Conservation (phyloP, 2,888 invertebrate species). For the Eupithecia centaureata region DNA sequence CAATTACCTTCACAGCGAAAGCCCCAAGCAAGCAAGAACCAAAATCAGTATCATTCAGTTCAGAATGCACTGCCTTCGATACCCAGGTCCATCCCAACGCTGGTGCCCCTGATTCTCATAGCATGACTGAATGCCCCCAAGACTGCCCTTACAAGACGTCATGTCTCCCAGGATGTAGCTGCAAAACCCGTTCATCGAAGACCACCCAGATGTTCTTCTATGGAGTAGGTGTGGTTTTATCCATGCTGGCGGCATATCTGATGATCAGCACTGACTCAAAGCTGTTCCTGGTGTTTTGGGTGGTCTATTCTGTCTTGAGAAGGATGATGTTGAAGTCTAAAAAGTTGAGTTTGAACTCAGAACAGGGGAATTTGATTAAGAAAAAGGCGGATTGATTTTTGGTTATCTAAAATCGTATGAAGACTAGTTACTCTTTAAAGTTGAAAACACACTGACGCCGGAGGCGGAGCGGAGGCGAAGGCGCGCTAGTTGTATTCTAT, state of each 20-base stretch:
- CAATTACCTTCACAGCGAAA: conserved; percentile 46
- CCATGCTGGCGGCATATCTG: conserved; percentile 68
- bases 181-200: conserved; percentile 46
- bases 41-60: conserved; percentile 37
- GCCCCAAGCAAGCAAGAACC: conserved; percentile 31
- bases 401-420: no score
- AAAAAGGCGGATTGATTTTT: conserved; percentile 23
- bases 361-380: conserved; percentile 4
- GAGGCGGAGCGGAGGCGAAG: no score
- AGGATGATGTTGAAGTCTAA: conserved; percentile 62
- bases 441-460: no score
- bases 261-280: conserved; percentile 71
- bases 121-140: conserved; percentile 45
- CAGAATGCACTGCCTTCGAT: conserved; percentile 43
- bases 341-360: conserved; percentile 2
- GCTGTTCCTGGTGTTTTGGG: conserved; percentile 73
- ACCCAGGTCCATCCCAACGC: background rate
- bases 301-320: conserved; percentile 69
- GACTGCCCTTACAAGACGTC: conserved; percentile 58
- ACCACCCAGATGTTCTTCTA: conserved; percentile 54
- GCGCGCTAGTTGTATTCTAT: no score
- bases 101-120: conserved; percentile 50
- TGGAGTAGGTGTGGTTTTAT: conserved; percentile 65
- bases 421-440: no score
- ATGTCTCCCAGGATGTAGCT: conserved; percentile 59